Evolutionary conservation across 2,888 invertebrate species (phyloP).

Genomic region (Patella depressa): DNA sequence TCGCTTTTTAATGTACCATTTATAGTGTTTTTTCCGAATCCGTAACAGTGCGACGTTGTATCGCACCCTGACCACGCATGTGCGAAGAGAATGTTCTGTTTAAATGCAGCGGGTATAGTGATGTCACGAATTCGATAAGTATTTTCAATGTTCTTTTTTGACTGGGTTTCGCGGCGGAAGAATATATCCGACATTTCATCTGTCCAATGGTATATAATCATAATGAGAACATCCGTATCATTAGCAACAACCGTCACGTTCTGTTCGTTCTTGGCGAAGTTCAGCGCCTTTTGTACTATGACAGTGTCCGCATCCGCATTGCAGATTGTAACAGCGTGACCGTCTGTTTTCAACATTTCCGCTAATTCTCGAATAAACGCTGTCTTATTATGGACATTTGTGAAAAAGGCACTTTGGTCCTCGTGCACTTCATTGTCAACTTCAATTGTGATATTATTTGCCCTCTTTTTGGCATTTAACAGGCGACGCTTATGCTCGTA

Average conservation of each 20-base stretch:
- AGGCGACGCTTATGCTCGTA: too few relatives aligned
- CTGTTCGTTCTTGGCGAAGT: background rate
- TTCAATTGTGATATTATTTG: too few relatives aligned
- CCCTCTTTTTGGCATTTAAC: too few relatives aligned
- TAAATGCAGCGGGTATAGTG: background rate
- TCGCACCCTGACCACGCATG: background rate
- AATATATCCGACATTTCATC: background rate
- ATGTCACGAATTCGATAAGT: background rate
- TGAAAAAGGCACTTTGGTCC: too few relatives aligned
- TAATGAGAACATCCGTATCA: slow-evolving; percentile 7
- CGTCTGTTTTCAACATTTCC: background rate
- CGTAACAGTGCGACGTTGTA: background rate
- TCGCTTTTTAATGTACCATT: too few relatives aligned
- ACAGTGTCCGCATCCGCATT: background rate
- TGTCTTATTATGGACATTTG: too few relatives aligned
- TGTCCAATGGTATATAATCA: too few relatives aligned
- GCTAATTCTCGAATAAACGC: too few relatives aligned
- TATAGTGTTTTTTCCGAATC: background rate
- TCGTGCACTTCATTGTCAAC: too few relatives aligned
- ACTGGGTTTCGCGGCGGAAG: background rate
- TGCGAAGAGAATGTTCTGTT: background rate
- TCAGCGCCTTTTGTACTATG: slow-evolving; percentile 4
- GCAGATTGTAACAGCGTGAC: background rate
- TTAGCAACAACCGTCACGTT: slow-evolving; percentile 4
- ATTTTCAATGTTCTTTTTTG: background rate